Base-by-base conservation (phyloP, 2,888 invertebrate genomes). In the Leptinotarsa tumamoca region DNA sequence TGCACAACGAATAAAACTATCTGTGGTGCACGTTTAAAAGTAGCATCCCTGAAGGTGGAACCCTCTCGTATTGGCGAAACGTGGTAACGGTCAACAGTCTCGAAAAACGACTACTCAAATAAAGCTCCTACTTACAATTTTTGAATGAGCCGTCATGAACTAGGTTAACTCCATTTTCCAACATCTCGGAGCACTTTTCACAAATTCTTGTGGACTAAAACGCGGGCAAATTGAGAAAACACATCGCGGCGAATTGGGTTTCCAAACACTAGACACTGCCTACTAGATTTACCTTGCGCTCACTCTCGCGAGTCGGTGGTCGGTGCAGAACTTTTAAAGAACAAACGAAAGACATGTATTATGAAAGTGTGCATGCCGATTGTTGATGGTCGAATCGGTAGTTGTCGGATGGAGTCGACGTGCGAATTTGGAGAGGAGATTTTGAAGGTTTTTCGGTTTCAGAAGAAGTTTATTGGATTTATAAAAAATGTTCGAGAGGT, bases 301-400 rank as follows among this genome's bases (percentile, higher is more conserved):
- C 72, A 72, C 72, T 56, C 58, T 72, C 70, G n/a, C 70, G 70
- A 68, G 80, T 56, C 70, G 58, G 70, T 73, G 80, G 71, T 74
- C 71, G 72, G 68, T 80, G 80, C 80, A 77, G 79, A 78, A 78
- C 78, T 80, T 78, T 80, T 78, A 66, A 72, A 75, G 73, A 73
- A 71, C 78, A 72, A 76, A 76, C 76, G 76, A 74, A 82, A 82
- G 81, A 82, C 80, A 80, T 70, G 69, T 70, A 63, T 72, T 81
- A 81, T 82, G 81, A 82, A 81, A 82, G 81, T 81, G 79, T 71
- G 74, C 75, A 23, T 72, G 70, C 50, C 69, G 58, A 70, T 70
- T 67, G 68, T 54, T 74, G 68, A 66, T 68, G 72, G 72, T 58
- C 43, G 69, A 17, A 1, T 76, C 78, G 78, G 67, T 13, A 27